Base-by-base conservation (phyloP, 2,113 vertebrate species). In the Sarotherodon lohbergeri region DNA sequence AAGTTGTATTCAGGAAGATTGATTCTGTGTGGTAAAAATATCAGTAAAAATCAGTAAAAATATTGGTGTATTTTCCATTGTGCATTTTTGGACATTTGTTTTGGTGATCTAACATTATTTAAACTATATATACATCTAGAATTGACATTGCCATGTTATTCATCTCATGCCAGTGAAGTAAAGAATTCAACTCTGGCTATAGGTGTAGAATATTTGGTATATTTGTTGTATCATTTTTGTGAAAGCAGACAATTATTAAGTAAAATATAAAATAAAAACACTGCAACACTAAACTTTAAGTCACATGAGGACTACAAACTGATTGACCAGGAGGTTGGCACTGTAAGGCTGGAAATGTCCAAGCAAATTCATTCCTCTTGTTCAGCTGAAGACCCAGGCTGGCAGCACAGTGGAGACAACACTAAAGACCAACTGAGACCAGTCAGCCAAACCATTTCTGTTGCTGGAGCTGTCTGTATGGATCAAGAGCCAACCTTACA, bases 401-500 rank as follows among this genome's bases (percentile, higher is more conserved):
- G 89, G 84, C 90, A 93, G 90, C 84, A 83, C 89, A 73, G 86
- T 81, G 87, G 88, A 90, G 88, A 90, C 87, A 13, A 52, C 4
- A 16, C 85, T 82, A 34, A 83, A 84, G 86, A 91, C 90, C 93
- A 92, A 91, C 89, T 87, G 95, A 90, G 92, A 92, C 90, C 92
- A 92, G 93, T 93, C 88, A 92, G 88, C 92, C 92, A 92, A 93
- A 93, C 89, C 91, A 87, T 86, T 95, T 91, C 86, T 81, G 87
- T 93, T 84, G 81, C 82, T 89, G 90, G 85, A 94, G 87, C 92
- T 93, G 92, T 95, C 91, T 87, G 87, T 85, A 85, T 59, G 82
- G 83, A 95, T 95, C 93, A 93, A 81, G 80, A 87, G 92, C 89
- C 87, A 86, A 84, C 81, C 78, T 87, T n/a, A 46, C 54, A 61